phyloP scores from a whole-genome alignment of 2,113 vertebrate species.

The Microtus ochrogaster region DNA sequence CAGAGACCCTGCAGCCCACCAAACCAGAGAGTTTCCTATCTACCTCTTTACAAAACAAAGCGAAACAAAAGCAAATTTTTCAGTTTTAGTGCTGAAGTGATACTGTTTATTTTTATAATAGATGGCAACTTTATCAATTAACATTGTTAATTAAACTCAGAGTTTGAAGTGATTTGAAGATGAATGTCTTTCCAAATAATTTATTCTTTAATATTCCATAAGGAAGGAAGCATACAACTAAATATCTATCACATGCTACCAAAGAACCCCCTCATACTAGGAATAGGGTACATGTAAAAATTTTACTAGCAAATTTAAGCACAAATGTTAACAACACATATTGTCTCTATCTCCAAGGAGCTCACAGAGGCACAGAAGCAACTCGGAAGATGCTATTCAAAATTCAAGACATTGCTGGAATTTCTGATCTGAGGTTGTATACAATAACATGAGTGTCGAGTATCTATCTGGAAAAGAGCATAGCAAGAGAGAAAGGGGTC shows the following conservation, averaged over 20 bases:
- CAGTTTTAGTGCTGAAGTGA: constrained; percentile 13
- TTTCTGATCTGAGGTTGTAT: constrained; percentile 24
- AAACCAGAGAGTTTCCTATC: background rate
- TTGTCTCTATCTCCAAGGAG: background rate
- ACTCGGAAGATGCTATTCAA: constrained; percentile 13
- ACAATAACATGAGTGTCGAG: constrained; percentile 1
- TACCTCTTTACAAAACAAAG: background rate
- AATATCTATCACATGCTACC: background rate
- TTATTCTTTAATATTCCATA: constrained; percentile 27
- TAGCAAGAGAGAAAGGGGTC: background rate
- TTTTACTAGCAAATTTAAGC: constrained; percentile 22
- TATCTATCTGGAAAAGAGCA: background rate
- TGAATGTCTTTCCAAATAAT: constrained; percentile 34
- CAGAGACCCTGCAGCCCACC: background rate
- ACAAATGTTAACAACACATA: constrained; percentile 20
- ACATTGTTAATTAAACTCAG: background rate
- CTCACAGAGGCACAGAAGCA: constrained; percentile 23
- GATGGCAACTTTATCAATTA: constrained; percentile 23
- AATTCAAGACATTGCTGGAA: background rate
- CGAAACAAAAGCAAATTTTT: background rate
- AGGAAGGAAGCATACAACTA: background rate
- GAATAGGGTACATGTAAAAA: background rate
- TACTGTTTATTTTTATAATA: background rate
- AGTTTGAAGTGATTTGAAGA: constrained; percentile 38
- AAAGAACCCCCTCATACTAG: background rate